Evolutionary conservation across 2,888 invertebrate species (phyloP).

Genomic region (Acanthopleura granulata): DNA sequence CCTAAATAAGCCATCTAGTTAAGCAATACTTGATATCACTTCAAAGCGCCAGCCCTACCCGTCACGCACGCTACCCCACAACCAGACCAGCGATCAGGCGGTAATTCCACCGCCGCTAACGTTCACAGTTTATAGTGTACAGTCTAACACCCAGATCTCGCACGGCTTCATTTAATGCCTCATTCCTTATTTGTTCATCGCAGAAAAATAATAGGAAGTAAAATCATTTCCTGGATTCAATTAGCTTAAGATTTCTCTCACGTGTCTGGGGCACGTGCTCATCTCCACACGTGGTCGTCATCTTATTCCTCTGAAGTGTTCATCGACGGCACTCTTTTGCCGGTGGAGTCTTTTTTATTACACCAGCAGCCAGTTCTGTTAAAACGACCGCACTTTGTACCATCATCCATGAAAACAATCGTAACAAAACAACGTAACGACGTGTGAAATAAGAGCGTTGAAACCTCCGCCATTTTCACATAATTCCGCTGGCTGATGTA

Average conservation of each 20-base stretch:
- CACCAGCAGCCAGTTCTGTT: no score
- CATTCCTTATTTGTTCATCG: not conserved
- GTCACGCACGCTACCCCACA: not conserved
- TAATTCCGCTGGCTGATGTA: conserved; percentile 2
- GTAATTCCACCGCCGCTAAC: not conserved
- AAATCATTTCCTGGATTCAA: no score
- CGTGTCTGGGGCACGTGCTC: no score
- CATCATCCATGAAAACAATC: conserved; percentile 1
- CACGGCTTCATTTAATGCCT: not conserved
- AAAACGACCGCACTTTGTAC: not conserved
- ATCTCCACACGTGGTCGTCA: no score
- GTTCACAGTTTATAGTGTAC: not conserved
- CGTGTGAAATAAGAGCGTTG: conserved; percentile 11
- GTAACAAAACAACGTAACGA: not conserved
- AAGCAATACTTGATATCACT: conserved; percentile 15
- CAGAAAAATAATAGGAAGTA: not conserved
- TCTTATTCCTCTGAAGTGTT: no score
- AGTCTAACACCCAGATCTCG: not conserved
- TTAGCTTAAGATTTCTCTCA: no score
- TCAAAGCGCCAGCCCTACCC: not conserved
- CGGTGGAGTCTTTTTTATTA: no score
- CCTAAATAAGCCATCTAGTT: conserved; percentile 11
- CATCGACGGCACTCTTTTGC: no score
- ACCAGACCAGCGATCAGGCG: not conserved
- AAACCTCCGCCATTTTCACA: conserved; percentile 11